Percentiles rank a stretch among this genome's conserved stretches.
phyloP scores from a whole-genome alignment of 1,140 invertebrate species.

The Polypedilum vanderplanki region DNA sequence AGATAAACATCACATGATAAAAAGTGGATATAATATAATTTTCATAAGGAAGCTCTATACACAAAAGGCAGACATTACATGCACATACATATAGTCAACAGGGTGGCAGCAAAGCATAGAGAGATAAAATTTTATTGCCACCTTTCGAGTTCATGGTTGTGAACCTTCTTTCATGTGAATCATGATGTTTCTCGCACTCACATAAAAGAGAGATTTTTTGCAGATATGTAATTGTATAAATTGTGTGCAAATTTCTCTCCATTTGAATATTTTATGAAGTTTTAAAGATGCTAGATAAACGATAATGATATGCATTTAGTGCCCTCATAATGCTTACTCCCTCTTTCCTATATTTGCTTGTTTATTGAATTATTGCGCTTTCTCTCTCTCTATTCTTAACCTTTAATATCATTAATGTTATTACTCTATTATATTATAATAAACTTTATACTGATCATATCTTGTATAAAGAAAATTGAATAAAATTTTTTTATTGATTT shows the following conservation, averaged over 20 bases:
- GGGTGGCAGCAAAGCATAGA: neutral
- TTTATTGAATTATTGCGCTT: neutral
- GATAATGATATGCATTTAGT: conserved; percentile 19
- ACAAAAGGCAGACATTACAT: neutral
- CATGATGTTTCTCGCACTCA: neutral
- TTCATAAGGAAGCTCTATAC: neutral
- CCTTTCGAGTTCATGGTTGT: neutral
- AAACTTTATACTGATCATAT: too few species aligned
- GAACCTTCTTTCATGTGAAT: neutral
- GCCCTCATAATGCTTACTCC: neutral
- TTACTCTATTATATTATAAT: too few species aligned
- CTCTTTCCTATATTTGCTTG: neutral
- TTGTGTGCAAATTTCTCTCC: conserved; percentile 17
- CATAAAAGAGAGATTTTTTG: neutral
- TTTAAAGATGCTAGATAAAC: neutral
- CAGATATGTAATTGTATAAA: conserved; percentile 14
- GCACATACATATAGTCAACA: neutral
- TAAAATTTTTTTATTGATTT: too few species aligned
- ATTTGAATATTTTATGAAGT: conserved; percentile 15
- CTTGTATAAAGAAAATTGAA: too few species aligned
- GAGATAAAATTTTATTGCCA: conserved; percentile 14
- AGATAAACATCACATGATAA: conserved; percentile 13
- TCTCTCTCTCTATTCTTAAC: too few species aligned
- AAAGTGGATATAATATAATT: conserved; percentile 19
- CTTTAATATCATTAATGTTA: too few species aligned